phyloP scores from a whole-genome alignment of 2,797 vertebrate species.

The Moxostoma hubbsi region DNA sequence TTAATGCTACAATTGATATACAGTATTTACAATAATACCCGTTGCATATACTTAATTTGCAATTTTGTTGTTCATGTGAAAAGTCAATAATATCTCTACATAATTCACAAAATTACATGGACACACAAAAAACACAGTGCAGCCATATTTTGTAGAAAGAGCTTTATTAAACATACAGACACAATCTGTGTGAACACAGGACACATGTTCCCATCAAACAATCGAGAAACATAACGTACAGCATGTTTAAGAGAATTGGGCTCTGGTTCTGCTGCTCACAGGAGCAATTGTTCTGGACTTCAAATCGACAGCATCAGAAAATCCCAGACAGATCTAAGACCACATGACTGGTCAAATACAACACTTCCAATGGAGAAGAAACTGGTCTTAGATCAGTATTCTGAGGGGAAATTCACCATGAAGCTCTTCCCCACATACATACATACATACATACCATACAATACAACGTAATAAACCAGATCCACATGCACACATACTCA shows the following conservation, averaged over 20 bases:
- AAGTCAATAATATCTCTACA: no score
- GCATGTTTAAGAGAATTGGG: conserved; percentile 30
- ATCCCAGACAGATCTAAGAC: conserved; percentile 35
- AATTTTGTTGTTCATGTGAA: background rate
- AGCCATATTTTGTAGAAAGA: conserved; percentile 90
- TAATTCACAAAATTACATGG: no score
- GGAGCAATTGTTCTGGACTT: conserved; percentile 18
- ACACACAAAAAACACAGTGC: no score
- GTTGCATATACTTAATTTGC: no score
- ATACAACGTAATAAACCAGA: conserved; percentile 16
- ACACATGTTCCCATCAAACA: conserved; percentile 94
- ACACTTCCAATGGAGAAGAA: conserved; percentile 13
- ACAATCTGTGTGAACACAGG: conserved; percentile 76
- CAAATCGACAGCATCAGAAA: conserved; percentile 6
- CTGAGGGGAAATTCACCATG: conserved; percentile 16
- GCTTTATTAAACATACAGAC: conserved; percentile 99
- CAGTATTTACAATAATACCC: no score
- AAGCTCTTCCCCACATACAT: conserved; percentile 5
- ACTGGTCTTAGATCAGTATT: conserved; percentile 28
- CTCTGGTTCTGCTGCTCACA: conserved; percentile 30
- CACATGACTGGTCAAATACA: conserved; percentile 16
- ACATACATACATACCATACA: background rate
- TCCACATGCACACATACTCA: background rate
- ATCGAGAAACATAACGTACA: conserved; percentile 68
- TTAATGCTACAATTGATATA: no score